A percentile compares a stretch with the other conserved stretches of the same genome.
Conservation (phyloP, 2,797 vertebrate genomes). For the Malacoctenus gilli region DNA sequence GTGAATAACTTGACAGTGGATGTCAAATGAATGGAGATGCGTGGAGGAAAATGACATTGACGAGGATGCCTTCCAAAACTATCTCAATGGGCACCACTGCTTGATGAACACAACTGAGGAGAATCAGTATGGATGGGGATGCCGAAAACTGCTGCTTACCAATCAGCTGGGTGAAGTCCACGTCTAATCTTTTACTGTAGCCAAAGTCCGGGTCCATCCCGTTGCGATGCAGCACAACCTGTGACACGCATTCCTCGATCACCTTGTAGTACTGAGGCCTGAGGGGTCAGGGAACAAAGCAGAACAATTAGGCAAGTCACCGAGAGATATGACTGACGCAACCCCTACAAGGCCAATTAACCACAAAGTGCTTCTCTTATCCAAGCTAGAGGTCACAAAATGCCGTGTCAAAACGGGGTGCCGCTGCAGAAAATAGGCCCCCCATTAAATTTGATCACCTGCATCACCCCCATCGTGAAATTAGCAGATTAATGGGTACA, state of each 20-base stretch:
- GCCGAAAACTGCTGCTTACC: too few species aligned
- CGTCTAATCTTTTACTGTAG: slow-evolving; percentile 89
- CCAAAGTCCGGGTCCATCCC: slow-evolving; percentile 97
- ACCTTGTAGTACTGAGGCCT: slow-evolving; percentile 99
- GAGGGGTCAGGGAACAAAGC: slow-evolving; percentile 55
- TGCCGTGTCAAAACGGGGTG: slow-evolving; percentile 64
- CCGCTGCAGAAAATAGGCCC: slow-evolving; percentile 65
- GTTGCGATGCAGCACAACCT: slow-evolving; percentile 93
- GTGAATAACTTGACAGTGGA: too few species aligned
- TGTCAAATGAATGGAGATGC: too few species aligned
- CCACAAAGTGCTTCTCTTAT: slow-evolving; percentile 71
- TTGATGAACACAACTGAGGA: too few species aligned
- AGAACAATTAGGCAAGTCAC: slow-evolving; percentile 66
- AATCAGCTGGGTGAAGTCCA: slow-evolving; percentile 92
- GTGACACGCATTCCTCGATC: slow-evolving; percentile 95
- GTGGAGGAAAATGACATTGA: too few species aligned
- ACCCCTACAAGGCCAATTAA: slow-evolving; percentile 73
- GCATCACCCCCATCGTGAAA: slow-evolving; percentile 74
- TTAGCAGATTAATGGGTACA: slow-evolving; percentile 71
- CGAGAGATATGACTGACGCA: slow-evolving; percentile 66
- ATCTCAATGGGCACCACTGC: too few species aligned
- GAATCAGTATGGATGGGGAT: too few species aligned
- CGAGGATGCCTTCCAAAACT: too few species aligned
- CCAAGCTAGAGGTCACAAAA: slow-evolving; percentile 76
- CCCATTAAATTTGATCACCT: slow-evolving; percentile 77